phyloP scores from a whole-genome alignment of 2,888 invertebrate genomes.

The Nymphalis c-album region DNA sequence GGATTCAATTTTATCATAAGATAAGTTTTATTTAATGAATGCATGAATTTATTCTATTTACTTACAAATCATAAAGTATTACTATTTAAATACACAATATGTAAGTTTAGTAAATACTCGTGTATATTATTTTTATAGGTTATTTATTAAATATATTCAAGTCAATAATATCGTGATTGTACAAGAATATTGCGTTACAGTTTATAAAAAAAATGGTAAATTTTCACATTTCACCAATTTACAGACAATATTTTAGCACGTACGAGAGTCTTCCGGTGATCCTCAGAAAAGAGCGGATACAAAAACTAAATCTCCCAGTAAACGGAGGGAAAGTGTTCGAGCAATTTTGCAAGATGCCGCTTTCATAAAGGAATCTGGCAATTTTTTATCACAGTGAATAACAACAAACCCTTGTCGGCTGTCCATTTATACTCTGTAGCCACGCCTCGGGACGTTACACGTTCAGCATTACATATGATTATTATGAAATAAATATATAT shows the following conservation, averaged over 20 bases:
- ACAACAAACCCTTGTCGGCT: slow-evolving; percentile 32
- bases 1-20: too few relatives aligned
- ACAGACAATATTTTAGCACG: slow-evolving; percentile 33
- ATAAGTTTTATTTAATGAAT: too few relatives aligned
- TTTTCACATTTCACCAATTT: slow-evolving; percentile 26
- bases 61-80: too few relatives aligned
- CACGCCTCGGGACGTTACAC: background rate
- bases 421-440: slow-evolving; percentile 24
- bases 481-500: background rate
- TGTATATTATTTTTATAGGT: too few relatives aligned
- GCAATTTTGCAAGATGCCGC: slow-evolving; percentile 37
- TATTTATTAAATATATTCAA: too few relatives aligned
- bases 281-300: slow-evolving; percentile 34
- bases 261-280: slow-evolving; percentile 33
- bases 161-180: too few relatives aligned
- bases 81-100: too few relatives aligned
- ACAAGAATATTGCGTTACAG: background rate
- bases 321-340: slow-evolving; percentile 37
- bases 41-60: too few relatives aligned
- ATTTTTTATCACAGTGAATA: slow-evolving; percentile 31
- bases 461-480: background rate
- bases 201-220: background rate
- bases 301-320: slow-evolving; percentile 42
- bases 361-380: slow-evolving; percentile 35
- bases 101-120: too few relatives aligned